Conservation (phyloP, 1,140 invertebrate genomes). For the Uloborus diversus region DNA sequence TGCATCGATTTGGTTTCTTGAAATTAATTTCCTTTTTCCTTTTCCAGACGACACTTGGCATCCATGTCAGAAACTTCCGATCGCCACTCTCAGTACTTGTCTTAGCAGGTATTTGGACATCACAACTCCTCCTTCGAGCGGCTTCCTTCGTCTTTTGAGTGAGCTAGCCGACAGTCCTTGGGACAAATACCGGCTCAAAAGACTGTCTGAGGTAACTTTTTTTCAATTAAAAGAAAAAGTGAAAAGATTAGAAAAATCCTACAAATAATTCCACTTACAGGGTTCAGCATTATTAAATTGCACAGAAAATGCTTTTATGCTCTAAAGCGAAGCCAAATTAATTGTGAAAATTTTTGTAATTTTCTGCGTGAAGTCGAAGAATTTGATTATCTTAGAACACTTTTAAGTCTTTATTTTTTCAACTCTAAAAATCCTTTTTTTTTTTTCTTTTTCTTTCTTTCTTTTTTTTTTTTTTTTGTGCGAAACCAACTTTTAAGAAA, state of each 20-base stretch:
- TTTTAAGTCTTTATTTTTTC: too few species aligned
- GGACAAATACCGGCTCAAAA: constrained; percentile 76
- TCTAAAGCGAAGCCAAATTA: too few species aligned
- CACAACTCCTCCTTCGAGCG: constrained; percentile 62
- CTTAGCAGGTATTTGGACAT: constrained; percentile 74
- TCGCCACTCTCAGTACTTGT: constrained; percentile 78
- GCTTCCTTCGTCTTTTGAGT: constrained; percentile 62
- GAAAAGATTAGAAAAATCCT: too few species aligned
- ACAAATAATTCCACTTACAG: not conserved
- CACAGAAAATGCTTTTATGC: not conserved
- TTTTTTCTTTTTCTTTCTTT: too few species aligned
- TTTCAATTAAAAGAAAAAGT: not conserved
- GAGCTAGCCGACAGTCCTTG: constrained; percentile 61
- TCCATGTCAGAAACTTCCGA: constrained; percentile 69
- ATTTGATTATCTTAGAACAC: too few species aligned
- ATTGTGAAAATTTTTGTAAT: too few species aligned
- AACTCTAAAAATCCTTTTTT: too few species aligned
- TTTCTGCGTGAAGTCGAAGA: too few species aligned
- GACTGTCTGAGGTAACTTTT: constrained; percentile 72
- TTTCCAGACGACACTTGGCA: constrained; percentile 59
- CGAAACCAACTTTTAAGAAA: too few species aligned
- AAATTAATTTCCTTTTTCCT: too few species aligned
- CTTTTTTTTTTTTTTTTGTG: too few species aligned
- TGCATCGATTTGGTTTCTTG: too few species aligned
- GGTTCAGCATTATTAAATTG: not conserved